Evolutionary conservation across 2,888 invertebrate genomes (phyloP).

Genomic region (Hyposoter dolosus): DNA sequence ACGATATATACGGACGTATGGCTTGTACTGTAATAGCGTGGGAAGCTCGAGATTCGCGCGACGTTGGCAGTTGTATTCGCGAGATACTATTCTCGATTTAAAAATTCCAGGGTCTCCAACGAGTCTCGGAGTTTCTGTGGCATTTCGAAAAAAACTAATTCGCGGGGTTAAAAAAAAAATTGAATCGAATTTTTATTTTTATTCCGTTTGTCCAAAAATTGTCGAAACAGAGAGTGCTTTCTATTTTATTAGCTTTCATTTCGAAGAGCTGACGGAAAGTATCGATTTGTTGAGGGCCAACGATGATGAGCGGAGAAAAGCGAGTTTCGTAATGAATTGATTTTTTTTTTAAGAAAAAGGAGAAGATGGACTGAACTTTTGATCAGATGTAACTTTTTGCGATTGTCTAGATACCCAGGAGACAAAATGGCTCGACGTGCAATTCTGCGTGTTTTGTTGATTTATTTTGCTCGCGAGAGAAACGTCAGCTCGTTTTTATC

Average conservation of each 20-base stretch:
- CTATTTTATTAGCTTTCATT: not conserved
- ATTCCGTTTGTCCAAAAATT: no score
- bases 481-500: conserved; percentile 77
- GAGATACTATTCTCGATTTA: conserved; percentile 46
- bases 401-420: conserved; percentile 22
- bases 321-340: not conserved
- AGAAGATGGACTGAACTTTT: not conserved
- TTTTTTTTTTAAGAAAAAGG: not conserved
- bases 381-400: not conserved
- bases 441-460: conserved; percentile 15
- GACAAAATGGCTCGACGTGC: conserved; percentile 21
- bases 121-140: not conserved
- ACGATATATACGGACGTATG: conserved; percentile 21
- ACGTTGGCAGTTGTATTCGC: conserved; percentile 23
- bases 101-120: conserved; percentile 6
- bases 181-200: no score
- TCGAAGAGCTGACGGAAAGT: not conserved
- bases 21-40: conserved; percentile 65
- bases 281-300: no score
- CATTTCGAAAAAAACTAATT: not conserved
- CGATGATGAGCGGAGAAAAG: not conserved
- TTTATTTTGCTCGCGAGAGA: conserved; percentile 25
- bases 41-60: conserved; percentile 60
- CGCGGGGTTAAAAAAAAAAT: no score
- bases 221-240: no score